Conservation (phyloP, 2,113 vertebrate genomes). For the Rhynchopsitta pachyrhyncha region DNA sequence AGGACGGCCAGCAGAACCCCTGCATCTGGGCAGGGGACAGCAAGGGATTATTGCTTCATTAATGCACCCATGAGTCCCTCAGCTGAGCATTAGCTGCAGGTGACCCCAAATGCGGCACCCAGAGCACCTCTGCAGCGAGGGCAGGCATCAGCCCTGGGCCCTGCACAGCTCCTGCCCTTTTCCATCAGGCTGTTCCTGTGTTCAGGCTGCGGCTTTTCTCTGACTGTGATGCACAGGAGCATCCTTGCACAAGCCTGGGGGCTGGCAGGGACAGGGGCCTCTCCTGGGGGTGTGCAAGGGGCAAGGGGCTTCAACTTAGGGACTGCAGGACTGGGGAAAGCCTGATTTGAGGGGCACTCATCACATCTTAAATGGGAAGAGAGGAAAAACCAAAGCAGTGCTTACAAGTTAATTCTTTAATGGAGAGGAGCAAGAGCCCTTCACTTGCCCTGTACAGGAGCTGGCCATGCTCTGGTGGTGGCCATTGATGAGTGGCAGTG, state of each 20-base stretch:
- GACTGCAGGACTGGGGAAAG: neutral
- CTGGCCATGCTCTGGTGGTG: neutral
- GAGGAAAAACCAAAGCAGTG: neutral
- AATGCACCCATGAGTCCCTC: neutral
- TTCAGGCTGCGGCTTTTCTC: neutral
- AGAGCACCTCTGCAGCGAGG: neutral
- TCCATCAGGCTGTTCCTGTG: neutral
- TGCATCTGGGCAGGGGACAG: neutral
- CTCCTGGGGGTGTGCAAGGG: rapidly evolving
- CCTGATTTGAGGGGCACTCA: rapidly evolving
- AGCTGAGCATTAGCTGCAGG: neutral
- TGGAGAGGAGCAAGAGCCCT: neutral
- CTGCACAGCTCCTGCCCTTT: neutral
- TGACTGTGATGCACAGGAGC: neutral
- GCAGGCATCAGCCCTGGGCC: too few species aligned
- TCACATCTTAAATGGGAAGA: neutral
- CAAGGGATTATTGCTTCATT: neutral
- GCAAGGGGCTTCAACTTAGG: neutral
- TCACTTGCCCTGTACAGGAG: rapidly evolving
- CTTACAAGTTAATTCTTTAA: slow-evolving; percentile 16
- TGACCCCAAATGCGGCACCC: neutral
- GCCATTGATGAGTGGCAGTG: rapidly evolving
- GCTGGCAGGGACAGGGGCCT: neutral
- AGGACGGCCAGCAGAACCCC: neutral
- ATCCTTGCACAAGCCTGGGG: too few species aligned